Conservation (phyloP, 2,888 invertebrate genomes). For the Napeogenes sylphis region DNA sequence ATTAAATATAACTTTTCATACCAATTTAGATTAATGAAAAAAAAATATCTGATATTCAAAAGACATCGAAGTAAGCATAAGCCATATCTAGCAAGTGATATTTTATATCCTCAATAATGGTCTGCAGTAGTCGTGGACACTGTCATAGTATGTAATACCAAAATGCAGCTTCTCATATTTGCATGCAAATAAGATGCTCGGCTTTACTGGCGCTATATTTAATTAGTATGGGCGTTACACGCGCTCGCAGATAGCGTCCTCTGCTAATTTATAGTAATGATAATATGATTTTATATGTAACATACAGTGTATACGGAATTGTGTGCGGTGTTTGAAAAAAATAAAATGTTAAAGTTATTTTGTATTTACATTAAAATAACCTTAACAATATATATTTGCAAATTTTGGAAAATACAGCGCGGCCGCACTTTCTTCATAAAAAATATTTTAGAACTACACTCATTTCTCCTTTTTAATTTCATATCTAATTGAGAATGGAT, state of each 20-base stretch:
- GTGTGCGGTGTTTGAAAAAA: not conserved
- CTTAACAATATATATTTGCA: too few relatives aligned
- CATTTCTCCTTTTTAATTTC: too few relatives aligned
- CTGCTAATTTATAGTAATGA: not conserved
- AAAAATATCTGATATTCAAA: not conserved
- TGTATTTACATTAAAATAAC: too few relatives aligned
- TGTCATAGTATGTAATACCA: conserved; percentile 33
- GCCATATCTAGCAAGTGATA: not conserved
- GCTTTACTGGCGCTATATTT: conserved; percentile 19
- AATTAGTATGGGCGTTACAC: conserved; percentile 26
- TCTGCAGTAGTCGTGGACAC: conserved; percentile 23
- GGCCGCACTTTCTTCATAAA: too few relatives aligned
- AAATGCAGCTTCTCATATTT: conserved; percentile 34
- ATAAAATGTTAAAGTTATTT: too few relatives aligned
- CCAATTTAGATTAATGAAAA: not conserved
- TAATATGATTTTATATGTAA: not conserved
- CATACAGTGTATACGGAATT: not conserved
- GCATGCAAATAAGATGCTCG: conserved; percentile 41
- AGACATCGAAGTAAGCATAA: not conserved
- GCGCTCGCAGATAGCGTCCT: not conserved
- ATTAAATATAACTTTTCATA: not conserved
- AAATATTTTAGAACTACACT: too few relatives aligned
- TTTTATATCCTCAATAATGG: not conserved
- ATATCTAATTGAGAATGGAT: too few relatives aligned
- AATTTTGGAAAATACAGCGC: too few relatives aligned